phyloP scores from a whole-genome alignment of 2,888 invertebrate species.

The Bugulina stolonifera region DNA sequence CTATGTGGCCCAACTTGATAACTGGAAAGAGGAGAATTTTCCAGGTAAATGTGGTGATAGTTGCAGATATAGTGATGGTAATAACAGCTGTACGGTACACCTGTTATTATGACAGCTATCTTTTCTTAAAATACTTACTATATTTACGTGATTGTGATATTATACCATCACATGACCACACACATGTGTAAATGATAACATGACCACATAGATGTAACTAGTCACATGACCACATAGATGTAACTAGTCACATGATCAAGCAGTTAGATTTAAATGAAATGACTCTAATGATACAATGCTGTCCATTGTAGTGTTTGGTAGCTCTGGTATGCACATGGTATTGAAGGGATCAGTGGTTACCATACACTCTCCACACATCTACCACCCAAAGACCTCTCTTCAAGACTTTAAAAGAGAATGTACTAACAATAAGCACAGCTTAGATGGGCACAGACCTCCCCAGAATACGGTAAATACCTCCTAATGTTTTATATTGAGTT shows the following conservation, averaged over 20 bases:
- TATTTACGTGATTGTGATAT: no score
- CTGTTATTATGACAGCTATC: no score
- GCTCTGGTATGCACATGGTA: constrained; percentile 45
- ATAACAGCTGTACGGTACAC: no score
- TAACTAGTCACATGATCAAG: no score
- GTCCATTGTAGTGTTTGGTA: constrained; percentile 45
- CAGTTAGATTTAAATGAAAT: no score
- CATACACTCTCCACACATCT: constrained; percentile 10
- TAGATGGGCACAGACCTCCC: neutral
- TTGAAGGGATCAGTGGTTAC: constrained; percentile 40
- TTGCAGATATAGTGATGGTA: no score
- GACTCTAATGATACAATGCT: neutral
- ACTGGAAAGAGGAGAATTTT: constrained; percentile 42
- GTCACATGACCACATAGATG: no score
- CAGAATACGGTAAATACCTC: neutral
- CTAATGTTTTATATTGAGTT: no score
- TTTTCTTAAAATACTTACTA: no score
- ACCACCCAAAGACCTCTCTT: constrained; percentile 7
- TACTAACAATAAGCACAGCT: constrained; percentile 6
- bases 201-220: no score
- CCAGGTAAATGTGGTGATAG: constrained; percentile 41
- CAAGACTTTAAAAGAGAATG: constrained; percentile 23
- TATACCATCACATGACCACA: no score
- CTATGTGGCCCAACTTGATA: constrained; percentile 45
- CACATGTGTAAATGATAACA: no score